Conservation (phyloP, 1,140 invertebrate species). For the Pararge aegeria region DNA sequence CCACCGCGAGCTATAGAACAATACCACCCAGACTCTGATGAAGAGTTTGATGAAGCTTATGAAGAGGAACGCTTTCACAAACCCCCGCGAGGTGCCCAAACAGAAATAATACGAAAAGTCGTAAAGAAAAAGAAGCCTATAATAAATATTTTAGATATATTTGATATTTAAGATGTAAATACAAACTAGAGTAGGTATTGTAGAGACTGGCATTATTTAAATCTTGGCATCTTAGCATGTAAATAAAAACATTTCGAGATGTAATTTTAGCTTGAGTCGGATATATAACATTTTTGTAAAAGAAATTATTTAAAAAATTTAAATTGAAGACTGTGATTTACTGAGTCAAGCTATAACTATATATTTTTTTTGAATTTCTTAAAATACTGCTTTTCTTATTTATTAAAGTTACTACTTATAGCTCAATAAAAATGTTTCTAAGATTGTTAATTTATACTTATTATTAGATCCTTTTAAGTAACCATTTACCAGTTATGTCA, state of each 20-base stretch:
- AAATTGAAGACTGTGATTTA: slow-evolving; percentile 2
- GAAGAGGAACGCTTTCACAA: slow-evolving; percentile 49
- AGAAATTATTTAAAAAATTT: not conserved
- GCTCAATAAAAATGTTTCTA: not conserved
- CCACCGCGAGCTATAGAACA: slow-evolving; percentile 47
- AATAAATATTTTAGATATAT: slow-evolving; percentile 68
- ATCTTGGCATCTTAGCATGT: not conserved
- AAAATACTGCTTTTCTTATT: not conserved
- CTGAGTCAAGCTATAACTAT: not conserved
- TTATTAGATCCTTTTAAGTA: no score
- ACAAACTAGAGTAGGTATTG: slow-evolving; percentile 55
- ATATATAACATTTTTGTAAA: not conserved
- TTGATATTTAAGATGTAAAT: slow-evolving; percentile 66
- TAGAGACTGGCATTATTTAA: slow-evolving; percentile 27
- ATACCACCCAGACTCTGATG: slow-evolving; percentile 48
- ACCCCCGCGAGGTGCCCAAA: slow-evolving; percentile 44
- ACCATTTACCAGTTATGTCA: no score
- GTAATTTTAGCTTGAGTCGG: no score
- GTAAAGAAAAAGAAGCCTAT: slow-evolving; percentile 62
- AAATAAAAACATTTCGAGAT: no score
- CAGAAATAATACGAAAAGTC: slow-evolving; percentile 66
- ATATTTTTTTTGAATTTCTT: slow-evolving; percentile 1
- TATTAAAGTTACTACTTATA: not conserved
- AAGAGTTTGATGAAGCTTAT: slow-evolving; percentile 55
- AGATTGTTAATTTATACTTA: not conserved